Percentiles rank a stretch among this genome's conserved stretches.
Evolutionary conservation across 2,888 invertebrate species (phyloP).

Genomic region (Diabrotica balteata): DNA sequence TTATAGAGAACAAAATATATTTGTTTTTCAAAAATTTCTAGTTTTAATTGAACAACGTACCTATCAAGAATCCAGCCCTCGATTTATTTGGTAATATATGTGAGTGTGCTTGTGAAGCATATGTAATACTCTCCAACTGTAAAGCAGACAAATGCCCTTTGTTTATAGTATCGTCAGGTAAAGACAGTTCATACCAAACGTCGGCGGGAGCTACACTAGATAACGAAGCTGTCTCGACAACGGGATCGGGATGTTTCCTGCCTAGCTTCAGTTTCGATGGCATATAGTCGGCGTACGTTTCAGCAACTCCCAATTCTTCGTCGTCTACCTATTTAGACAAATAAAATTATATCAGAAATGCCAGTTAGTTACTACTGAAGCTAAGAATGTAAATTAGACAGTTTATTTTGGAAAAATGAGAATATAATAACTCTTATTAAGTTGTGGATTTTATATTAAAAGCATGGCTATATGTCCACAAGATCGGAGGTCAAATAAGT

Average conservation of each 20-base stretch:
- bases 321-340: constrained; percentile 72
- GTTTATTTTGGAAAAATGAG: too few relatives aligned
- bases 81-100: constrained; percentile 87
- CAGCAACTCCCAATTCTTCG: constrained; percentile 96
- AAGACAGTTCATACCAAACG: constrained; percentile 84
- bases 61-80: constrained; percentile 94
- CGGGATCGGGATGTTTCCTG: constrained; percentile 96
- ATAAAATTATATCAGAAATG: neutral
- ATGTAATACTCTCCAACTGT: constrained; percentile 96
- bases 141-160: constrained; percentile 90
- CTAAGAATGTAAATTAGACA: too few relatives aligned
- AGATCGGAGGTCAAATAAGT: too few relatives aligned
- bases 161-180: constrained; percentile 85
- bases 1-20: too few relatives aligned
- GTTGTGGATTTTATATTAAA: too few relatives aligned
- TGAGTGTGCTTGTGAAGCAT: constrained; percentile 96
- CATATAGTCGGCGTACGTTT: constrained; percentile 98
- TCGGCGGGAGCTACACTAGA: constrained; percentile 95
- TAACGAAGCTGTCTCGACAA: constrained; percentile 97
- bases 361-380: too few relatives aligned
- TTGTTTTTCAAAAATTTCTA: too few relatives aligned
- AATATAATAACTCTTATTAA: too few relatives aligned
- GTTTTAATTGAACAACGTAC: constrained; percentile 56
- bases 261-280: constrained; percentile 95
- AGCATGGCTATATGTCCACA: too few relatives aligned